phyloP scores from a whole-genome alignment of 2,888 invertebrate species.

The Thymelicus sylvestris region DNA sequence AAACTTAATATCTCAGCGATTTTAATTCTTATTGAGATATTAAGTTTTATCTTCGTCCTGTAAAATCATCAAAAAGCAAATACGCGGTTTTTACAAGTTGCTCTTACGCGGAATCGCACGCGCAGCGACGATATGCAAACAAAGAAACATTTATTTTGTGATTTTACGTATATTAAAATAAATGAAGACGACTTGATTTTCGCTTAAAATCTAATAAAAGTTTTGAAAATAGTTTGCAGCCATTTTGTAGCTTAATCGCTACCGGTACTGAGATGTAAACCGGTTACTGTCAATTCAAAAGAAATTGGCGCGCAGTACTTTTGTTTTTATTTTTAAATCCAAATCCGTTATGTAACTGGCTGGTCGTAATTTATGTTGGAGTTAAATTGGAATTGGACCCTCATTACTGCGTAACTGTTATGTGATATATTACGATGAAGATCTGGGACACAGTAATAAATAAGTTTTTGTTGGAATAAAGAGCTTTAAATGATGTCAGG shows the following conservation, averaged over 20 bases:
- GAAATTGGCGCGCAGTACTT: slow-evolving; percentile 22
- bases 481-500: neutral
- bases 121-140: no score
- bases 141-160: no score
- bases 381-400: neutral
- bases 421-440: slow-evolving; percentile 15
- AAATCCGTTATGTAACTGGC: slow-evolving; percentile 35
- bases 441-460: neutral
- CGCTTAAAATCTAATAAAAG: neutral
- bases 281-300: neutral
- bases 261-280: neutral
- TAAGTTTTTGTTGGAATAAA: slow-evolving; percentile 1
- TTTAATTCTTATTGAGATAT: no score
- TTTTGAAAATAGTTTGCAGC: neutral
- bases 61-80: no score
- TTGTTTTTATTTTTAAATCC: slow-evolving; percentile 32
- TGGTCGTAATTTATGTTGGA: slow-evolving; percentile 20
- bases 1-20: no score
- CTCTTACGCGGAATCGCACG: no score
- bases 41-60: no score
- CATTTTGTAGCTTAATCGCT: neutral
- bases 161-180: slow-evolving; percentile 14
- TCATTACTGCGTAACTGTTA: slow-evolving; percentile 29
- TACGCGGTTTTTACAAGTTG: no score
- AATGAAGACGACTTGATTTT: neutral